Conservation (phyloP, 2,113 vertebrate genomes). For the Lynx canadensis region DNA sequence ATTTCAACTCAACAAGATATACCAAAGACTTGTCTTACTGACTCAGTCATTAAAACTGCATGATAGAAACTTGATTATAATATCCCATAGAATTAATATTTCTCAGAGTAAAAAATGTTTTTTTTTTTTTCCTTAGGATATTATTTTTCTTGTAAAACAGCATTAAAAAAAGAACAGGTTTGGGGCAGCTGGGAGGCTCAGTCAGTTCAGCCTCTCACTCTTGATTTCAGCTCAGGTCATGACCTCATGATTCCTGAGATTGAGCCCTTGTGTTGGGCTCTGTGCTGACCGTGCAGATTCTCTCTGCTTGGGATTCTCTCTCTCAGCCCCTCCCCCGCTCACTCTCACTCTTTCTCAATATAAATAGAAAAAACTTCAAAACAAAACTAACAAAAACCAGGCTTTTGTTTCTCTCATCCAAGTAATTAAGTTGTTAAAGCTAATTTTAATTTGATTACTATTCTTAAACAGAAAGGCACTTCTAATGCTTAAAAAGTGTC, state of each 20-base stretch:
- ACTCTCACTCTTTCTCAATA: too few species aligned
- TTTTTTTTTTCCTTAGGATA: constrained; percentile 7
- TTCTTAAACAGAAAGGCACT: neutral
- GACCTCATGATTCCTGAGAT: too few species aligned
- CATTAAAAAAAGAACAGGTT: neutral
- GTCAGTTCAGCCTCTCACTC: too few species aligned
- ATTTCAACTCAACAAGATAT: constrained; percentile 43
- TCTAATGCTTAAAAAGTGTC: neutral
- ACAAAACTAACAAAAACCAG: neutral
- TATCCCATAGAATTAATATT: constrained; percentile 40
- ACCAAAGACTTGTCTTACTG: constrained; percentile 55
- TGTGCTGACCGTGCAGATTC: too few species aligned
- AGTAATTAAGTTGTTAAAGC: neutral
- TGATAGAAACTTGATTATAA: constrained; percentile 54
- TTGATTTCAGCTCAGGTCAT: too few species aligned
- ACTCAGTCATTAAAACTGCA: constrained; percentile 69
- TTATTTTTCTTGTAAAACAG: constrained; percentile 18
- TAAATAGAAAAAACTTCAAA: neutral
- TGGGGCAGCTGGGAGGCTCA: too few species aligned
- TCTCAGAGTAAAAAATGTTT: neutral
- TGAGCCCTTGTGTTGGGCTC: too few species aligned
- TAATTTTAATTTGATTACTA: constrained; percentile 2
- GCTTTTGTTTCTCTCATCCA: neutral
- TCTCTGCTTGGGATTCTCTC: too few species aligned
- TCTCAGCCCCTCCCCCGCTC: too few species aligned